A percentile compares a stretch with the other conserved stretches of the same genome.
Conservation (phyloP, 2,797 vertebrate genomes). For the Gallinago solitaria region DNA sequence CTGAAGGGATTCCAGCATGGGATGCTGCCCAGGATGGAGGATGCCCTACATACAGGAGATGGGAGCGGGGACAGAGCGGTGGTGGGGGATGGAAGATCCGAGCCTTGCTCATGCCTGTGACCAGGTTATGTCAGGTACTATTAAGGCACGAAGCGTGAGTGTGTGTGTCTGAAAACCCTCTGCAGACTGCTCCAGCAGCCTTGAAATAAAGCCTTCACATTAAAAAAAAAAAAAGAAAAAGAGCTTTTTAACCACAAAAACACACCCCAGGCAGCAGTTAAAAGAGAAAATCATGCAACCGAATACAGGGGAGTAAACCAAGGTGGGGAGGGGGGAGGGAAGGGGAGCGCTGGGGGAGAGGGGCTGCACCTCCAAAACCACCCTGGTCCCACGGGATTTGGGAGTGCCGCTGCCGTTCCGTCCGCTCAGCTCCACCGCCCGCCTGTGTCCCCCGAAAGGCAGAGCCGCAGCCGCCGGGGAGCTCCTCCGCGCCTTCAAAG, state of each 20-base stretch:
- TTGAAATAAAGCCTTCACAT: neutral
- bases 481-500: constrained; percentile 23
- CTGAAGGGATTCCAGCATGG: neutral
- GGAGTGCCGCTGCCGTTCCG: neutral
- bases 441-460: neutral
- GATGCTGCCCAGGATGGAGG: neutral
- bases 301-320: neutral
- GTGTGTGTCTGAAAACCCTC: neutral
- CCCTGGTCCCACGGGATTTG: neutral
- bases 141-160: neutral
- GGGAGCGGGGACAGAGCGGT: neutral
- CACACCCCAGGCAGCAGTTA: neutral
- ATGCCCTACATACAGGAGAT: constrained; percentile 6
- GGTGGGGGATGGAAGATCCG: neutral
- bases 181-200: neutral
- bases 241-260: neutral
- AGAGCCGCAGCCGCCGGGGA: constrained; percentile 22
- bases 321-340: neutral
- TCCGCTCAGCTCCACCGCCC: neutral
- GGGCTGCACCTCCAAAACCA: neutral
- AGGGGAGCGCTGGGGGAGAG: too few species aligned
- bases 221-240: too few species aligned
- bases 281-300: neutral
- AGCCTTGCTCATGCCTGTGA: neutral
- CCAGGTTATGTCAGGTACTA: constrained; percentile 62